phyloP scores from a whole-genome alignment of 1,140 invertebrate species.

The Drosophila kepulauana region DNA sequence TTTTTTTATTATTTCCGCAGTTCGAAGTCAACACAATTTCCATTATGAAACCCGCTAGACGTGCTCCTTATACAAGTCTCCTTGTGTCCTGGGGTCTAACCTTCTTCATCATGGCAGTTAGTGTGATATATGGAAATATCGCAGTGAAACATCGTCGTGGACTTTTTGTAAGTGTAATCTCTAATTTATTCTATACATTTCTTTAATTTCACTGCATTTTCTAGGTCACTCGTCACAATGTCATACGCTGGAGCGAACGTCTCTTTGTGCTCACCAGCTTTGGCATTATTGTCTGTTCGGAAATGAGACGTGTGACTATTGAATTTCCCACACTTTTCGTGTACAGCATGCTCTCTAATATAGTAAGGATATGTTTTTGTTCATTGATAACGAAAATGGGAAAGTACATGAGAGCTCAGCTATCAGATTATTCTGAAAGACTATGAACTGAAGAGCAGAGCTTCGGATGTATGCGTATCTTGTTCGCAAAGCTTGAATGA shows the following conservation, averaged over 20 bases:
- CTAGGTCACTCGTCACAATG: conserved; percentile 40
- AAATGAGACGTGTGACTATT: conserved; percentile 25
- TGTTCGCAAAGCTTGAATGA: too few species aligned
- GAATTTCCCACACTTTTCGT: conserved; percentile 29
- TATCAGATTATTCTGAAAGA: background rate
- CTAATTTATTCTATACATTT: background rate
- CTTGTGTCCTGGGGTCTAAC: conserved; percentile 19
- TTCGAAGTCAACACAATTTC: conserved; percentile 54
- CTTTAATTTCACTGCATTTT: background rate
- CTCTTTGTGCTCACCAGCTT: conserved; percentile 54
- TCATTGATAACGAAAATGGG: background rate
- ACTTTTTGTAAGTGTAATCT: conserved; percentile 42
- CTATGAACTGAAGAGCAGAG: too few species aligned
- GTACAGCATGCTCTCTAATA: conserved; percentile 43
- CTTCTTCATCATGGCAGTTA: conserved; percentile 29
- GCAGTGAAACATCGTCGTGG: conserved; percentile 19
- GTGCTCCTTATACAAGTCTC: conserved; percentile 8
- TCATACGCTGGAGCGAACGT: conserved; percentile 56
- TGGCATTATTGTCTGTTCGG: conserved; percentile 49
- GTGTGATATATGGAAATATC: conserved; percentile 37
- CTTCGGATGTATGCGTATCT: too few species aligned
- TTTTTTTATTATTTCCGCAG: conserved; percentile 8
- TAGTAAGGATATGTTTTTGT: conserved; percentile 33
- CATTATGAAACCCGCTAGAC: conserved; percentile 50
- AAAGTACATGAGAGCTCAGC: background rate